These are phyloP conservation scores for Mythimna albipuncta DNA, from an alignment of 2,888 invertebrate species.

Conservation along the genomic window DNA sequence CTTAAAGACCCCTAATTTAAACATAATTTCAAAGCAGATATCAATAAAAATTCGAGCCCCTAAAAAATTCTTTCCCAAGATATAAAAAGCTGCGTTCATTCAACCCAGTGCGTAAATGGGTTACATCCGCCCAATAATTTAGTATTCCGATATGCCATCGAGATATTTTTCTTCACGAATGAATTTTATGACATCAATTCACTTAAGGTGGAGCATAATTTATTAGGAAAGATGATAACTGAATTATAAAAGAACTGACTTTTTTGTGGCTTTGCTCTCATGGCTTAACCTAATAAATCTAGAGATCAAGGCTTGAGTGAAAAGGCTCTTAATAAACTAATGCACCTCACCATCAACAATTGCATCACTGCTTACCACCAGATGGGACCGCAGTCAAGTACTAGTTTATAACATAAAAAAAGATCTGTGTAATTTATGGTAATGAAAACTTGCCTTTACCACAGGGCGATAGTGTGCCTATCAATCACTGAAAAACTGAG, in stretches of 20 bases:
- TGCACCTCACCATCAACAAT: too few relatives aligned
- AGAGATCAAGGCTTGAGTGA: too few relatives aligned
- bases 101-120: slow-evolving; percentile 36
- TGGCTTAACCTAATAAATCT: background rate
- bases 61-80: background rate
- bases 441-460: background rate
- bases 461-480: background rate
- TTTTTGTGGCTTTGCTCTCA: background rate
- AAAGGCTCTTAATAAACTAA: too few relatives aligned
- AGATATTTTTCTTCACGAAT: slow-evolving; percentile 53
- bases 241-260: background rate
- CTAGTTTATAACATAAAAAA: too few relatives aligned
- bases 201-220: slow-evolving; percentile 45
- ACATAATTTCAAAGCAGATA: too few relatives aligned
- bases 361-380: too few relatives aligned
- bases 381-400: too few relatives aligned
- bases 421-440: background rate
- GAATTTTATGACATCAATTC: slow-evolving; percentile 56
- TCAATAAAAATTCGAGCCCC: background rate
- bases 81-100: background rate
- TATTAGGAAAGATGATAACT: slow-evolving; percentile 21
- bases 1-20: too few relatives aligned
- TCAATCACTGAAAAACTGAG: background rate
- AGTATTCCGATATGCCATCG: slow-evolving; percentile 41
- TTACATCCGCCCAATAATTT: slow-evolving; percentile 22